Base-by-base conservation (phyloP, 2,797 vertebrate species). In the Oophaga sylvatica region DNA sequence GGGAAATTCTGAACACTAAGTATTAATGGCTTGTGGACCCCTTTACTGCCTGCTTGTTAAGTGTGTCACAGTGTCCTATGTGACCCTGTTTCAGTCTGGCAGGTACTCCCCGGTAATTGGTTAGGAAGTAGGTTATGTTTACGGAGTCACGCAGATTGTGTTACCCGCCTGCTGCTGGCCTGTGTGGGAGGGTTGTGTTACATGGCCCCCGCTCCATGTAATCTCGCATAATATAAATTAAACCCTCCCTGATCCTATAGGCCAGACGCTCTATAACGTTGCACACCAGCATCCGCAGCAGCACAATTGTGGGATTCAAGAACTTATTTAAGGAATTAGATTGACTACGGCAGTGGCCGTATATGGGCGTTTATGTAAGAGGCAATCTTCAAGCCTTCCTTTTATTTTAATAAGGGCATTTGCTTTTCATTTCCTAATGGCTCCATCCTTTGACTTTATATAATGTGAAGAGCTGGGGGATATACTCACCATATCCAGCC, bases 41-140 rank as follows among this genome's bases (percentile, higher is more conserved):
- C 57, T 59, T 59, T 53, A 53, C 6, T 53, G 48, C 11, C 48
- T 53, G 45, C 45, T 22, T n/a, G 62, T 6, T 31, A 53, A 3
- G 35, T 26, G 15, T 76, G 75, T 56, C 10, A 45, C 16, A 7
- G 2, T 45, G 12, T 60, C 11, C 29, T 11, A 79, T 31, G 71
- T 73, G 20, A 45, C 35, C 35, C 29, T 9, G 56, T 17, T 6
- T 1, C 22, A 2, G 17, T 20, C 15, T 26, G 45, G 7, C 6
- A 76, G 68, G n/a, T 62, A 31, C 22, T 22, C 29, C 5, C 31
- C 17, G 31, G 57, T 84, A 84, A 59, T 12, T 20, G 31, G 78
- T 13, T 31, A 65, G 59, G 87, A 92, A 92, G 90, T 93, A 90
- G 92, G 93, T 92, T 92, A 92, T 93, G 90, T 93, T 93, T 92